These are phyloP conservation scores for Delia radicum DNA, from an alignment of 1,140 invertebrate species.

Conservation along the genomic window DNA sequence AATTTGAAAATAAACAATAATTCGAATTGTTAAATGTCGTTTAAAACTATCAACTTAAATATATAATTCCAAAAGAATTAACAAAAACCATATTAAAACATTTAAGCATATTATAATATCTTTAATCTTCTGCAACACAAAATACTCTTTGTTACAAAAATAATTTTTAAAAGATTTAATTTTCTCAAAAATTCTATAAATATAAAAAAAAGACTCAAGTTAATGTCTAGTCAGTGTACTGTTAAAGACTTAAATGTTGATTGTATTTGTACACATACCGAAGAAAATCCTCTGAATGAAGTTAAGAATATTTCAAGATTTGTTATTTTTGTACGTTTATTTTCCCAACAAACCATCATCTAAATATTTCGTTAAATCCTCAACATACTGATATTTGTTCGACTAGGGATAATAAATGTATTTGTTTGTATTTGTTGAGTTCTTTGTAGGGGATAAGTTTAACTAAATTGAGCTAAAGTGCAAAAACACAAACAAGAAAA, in stretches of 20 bases:
- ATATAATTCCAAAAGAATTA: no score
- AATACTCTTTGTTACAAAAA: background rate
- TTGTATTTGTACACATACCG: background rate
- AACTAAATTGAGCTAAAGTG: background rate
- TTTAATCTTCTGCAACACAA: no score
- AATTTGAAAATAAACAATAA: no score
- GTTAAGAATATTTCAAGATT: background rate
- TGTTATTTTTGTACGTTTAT: background rate
- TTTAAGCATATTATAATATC: no score
- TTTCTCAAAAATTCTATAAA: background rate
- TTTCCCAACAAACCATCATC: background rate
- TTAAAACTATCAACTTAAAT: no score
- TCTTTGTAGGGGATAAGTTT: background rate
- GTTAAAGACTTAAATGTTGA: background rate
- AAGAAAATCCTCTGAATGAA: background rate
- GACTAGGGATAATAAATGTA: background rate
- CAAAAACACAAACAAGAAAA: background rate
- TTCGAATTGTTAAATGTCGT: no score
- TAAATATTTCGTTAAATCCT: background rate
- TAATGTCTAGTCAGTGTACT: background rate
- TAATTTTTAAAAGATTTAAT: background rate
- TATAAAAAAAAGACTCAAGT: background rate
- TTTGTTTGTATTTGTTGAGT: background rate
- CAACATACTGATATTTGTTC: background rate
- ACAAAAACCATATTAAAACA: no score